phyloP scores from a whole-genome alignment of 2,113 vertebrate genomes.

The Archilochus colubris region DNA sequence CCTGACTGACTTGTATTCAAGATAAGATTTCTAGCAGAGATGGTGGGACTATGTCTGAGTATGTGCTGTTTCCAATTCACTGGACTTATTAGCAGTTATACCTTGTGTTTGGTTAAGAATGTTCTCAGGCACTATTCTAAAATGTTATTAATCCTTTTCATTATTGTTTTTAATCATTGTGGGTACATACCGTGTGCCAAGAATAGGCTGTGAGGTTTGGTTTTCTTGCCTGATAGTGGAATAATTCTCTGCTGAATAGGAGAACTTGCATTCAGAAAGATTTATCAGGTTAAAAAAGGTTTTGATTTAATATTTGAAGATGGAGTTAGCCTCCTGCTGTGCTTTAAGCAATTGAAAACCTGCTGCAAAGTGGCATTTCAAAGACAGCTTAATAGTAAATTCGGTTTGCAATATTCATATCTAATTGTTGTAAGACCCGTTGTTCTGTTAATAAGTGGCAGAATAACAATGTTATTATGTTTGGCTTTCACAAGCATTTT shows the following conservation, averaged over 20 bases:
- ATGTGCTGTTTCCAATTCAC: constrained; percentile 28
- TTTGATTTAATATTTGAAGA: constrained; percentile 85
- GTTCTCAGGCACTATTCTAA: constrained; percentile 21
- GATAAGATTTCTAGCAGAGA: background rate
- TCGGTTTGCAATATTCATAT: constrained; percentile 80
- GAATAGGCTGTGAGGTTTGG: constrained; percentile 35
- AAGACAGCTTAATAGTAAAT: constrained; percentile 82
- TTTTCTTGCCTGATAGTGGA: constrained; percentile 58
- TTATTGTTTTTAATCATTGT: constrained; percentile 63
- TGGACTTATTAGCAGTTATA: constrained; percentile 22
- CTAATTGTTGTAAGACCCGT: constrained; percentile 77
- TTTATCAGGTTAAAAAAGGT: constrained; percentile 79
- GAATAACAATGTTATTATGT: constrained; percentile 76
- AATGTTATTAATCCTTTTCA: constrained; percentile 48
- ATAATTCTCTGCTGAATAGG: constrained; percentile 69
- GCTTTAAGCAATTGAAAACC: constrained; percentile 81
- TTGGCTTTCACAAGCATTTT: constrained; percentile 72
- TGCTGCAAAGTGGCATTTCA: constrained; percentile 81
- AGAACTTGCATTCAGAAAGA: constrained; percentile 70
- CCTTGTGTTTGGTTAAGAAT: constrained; percentile 46
- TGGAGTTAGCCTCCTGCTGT: constrained; percentile 80
- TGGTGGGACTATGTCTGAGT: background rate
- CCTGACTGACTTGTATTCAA: background rate
- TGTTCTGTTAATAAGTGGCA: constrained; percentile 80
- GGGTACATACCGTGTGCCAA: constrained; percentile 9